Base-by-base conservation (phyloP, 2,888 invertebrate species). In the Stratiomys singularior region DNA sequence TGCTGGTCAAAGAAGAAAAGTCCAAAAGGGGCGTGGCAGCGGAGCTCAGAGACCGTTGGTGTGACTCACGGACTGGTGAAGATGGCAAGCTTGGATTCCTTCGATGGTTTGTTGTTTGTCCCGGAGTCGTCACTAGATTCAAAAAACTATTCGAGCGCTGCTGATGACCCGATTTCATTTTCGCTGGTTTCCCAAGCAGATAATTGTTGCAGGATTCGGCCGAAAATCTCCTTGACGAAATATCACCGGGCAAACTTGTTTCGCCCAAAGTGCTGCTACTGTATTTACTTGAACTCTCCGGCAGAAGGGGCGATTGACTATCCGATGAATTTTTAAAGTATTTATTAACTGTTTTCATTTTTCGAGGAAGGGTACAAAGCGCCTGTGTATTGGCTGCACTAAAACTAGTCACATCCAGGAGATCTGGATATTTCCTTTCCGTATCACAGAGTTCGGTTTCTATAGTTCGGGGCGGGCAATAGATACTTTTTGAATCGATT, bases 231-330 rank as follows among this genome's bases (percentile, higher is more conserved):
- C 89, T 86, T 79, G 88, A 84, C 4, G 88, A 87, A 81, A 88
- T 86, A 81, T 89, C 89, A 78, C 89, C 89, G 28, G 92, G 91
- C 82, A 89, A 89, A 78, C 89, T 89, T 44, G 91, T 91, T 83
- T 92, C 92, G 0, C 91, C 92, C 11, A 87, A 79, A 25, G 92
- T 92, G 79, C 93, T 93, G 84, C 93, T 93, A 80, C 92, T 92
- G 82, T 93, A 91, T 80, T 92, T 89, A 84, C 93, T 93, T 0
- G 85, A 86, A 79, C 84, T 86, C 82, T 91, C 92, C 15, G 90
- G 88, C 79, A 94, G 87, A 78, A 94, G 87, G 0, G 93, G 93
- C 77, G 93, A 93, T 82, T 94, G 93, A 82, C 94, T 94, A 82
- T 93, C 93, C 27, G 92, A 89, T 18, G 86, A 85, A 80, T 84